Evolutionary conservation across 2,888 invertebrate genomes (phyloP), one percentile per base, ranked within the genome.

Genomic region (Plagodis pulveraria): DNA sequence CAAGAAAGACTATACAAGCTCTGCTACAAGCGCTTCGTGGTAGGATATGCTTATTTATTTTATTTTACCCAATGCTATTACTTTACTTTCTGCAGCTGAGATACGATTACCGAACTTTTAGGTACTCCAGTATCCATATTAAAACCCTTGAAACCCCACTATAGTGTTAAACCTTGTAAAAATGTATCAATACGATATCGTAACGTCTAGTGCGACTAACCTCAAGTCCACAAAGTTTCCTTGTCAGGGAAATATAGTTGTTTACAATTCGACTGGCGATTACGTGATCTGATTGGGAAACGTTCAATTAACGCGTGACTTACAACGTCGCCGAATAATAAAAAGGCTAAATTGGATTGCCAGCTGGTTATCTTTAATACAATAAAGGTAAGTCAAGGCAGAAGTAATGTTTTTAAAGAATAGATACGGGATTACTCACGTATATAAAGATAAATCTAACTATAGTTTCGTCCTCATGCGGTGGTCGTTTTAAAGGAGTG

Each of bases 201-300:
- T 52, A 35, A 51, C 56, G 56, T 33, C 40, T 53, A 36, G n/a
- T 61, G 8, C 41, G 33, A 52, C 65, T 61, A 65, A 67, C 66
- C 63, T 63, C 47, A 58, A 65, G 62, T 63, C 57, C 50, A 66
- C 70, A 67, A 84, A 83, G 74, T 85, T 83, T 78, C 70, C 72
- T 78, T 77, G 77, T 81, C 78, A 73, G 71, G 74, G 70, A 81
- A 84, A 84, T 80, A 80, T 78, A 76, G 74, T 71, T 77, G 79
- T 79, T 82, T 78, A 75, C 78, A 72, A 76, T 75, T 77, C 71
- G 69, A 70, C 71, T 71, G 65, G 62, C 66, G 67, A 67, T 67
- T 76, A 84, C 83, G 83, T 84, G 84, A 74, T 68, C 68, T 60
- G 81, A 76, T 80, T 82, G 74, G 63, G 69, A 80, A 84, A 79